Conservation (phyloP, 2,888 invertebrate species). For the Tetragonisca angustula region DNA sequence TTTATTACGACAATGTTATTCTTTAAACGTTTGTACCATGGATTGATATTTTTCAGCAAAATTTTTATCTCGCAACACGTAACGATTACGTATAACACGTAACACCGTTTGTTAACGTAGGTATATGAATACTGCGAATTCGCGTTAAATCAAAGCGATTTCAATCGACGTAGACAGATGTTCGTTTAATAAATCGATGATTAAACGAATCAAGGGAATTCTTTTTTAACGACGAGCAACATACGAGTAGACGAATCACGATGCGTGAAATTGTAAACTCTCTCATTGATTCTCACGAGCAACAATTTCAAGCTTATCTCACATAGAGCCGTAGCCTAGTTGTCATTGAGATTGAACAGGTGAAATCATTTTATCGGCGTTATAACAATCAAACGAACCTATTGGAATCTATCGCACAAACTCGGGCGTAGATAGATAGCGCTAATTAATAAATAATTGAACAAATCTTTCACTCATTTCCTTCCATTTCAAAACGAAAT, state of each 20-base stretch:
- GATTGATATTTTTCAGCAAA: not conserved
- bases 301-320: slow-evolving; percentile 2
- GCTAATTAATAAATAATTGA: slow-evolving; percentile 9
- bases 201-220: not conserved
- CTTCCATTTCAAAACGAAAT: not conserved
- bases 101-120: not conserved
- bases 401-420: slow-evolving; percentile 36
- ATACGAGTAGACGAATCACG: not conserved
- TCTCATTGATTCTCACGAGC: slow-evolving; percentile 37
- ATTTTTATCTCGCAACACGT: not conserved
- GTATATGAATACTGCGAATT: not conserved
- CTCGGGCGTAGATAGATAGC: not conserved
- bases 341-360: slow-evolving; percentile 15
- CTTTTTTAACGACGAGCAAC: not conserved
- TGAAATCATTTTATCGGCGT: slow-evolving; percentile 41
- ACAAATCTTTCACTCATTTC: slow-evolving; percentile 13
- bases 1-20: not conserved
- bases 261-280: not conserved
- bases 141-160: not conserved
- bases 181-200: not conserved
- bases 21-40: not conserved
- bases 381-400: slow-evolving; percentile 47
- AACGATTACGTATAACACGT: too few relatives aligned
- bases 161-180: not conserved
- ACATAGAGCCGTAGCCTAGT: slow-evolving; percentile 5